Evolutionary conservation across 2,113 vertebrate species (phyloP).

Genomic region (Eira barbara): DNA sequence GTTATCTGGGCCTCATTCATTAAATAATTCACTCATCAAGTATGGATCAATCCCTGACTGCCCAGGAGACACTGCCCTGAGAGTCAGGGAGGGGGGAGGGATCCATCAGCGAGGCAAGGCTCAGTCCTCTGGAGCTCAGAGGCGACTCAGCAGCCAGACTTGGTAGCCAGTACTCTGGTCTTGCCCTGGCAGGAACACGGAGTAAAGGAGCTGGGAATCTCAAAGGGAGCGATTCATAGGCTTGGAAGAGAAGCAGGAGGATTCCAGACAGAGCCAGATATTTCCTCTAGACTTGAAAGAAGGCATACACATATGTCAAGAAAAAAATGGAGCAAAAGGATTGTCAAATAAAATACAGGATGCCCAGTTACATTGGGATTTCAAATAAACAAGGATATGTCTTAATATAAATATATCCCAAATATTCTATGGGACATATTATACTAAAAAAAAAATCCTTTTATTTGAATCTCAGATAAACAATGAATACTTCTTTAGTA

Average conservation of each 20-base stretch:
- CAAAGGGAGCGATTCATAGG: not conserved
- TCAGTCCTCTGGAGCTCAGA: not conserved
- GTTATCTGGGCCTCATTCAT: not conserved
- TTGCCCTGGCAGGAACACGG: not conserved
- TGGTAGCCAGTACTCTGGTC: too few relatives aligned
- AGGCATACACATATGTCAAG: not conserved
- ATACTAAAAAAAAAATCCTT: not conserved
- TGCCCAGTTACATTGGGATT: not conserved
- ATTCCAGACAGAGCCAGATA: not conserved
- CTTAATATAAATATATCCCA: not conserved
- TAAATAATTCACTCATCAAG: not conserved
- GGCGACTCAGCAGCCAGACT: not conserved
- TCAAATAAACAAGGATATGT: not conserved
- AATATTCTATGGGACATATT: not conserved
- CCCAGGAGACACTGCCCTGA: not conserved
- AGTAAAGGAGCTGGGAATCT: not conserved
- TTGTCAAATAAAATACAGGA: not conserved
- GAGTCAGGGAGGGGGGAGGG: not conserved
- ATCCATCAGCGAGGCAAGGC: rapidly evolving
- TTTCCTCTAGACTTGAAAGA: not conserved
- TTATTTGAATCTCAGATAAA: not conserved
- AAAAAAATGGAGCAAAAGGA: not conserved
- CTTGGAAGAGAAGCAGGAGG: not conserved
- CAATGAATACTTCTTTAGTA: not conserved
- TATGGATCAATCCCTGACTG: not conserved